Evolutionary conservation across 2,797 vertebrate species (phyloP).

Genomic region (Micromesistius poutassou): DNA sequence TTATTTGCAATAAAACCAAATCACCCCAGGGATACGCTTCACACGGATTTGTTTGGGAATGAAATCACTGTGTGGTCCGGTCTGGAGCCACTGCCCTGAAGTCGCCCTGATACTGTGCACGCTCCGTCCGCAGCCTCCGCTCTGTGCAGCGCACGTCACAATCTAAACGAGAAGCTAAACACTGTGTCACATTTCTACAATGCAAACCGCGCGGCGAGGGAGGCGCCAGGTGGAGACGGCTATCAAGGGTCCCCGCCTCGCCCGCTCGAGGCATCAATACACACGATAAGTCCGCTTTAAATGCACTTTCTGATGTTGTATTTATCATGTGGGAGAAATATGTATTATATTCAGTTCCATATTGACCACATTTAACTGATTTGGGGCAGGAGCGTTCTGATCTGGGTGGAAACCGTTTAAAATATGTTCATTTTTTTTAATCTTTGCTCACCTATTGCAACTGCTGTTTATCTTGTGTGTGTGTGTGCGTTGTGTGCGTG

Average conservation of each 20-base stretch:
- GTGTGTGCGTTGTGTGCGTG: slow-evolving; percentile 18
- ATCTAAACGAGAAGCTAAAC: slow-evolving; percentile 26
- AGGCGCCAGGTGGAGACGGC: slow-evolving; percentile 37
- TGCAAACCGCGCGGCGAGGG: slow-evolving; percentile 30
- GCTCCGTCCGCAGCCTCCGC: background rate
- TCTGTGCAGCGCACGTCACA: background rate
- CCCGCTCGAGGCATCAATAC: background rate
- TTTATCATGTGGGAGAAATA: background rate
- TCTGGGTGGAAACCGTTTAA: background rate
- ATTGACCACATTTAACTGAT: background rate
- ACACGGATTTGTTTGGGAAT: slow-evolving; percentile 23
- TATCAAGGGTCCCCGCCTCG: slow-evolving; percentile 21
- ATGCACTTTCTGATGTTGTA: slow-evolving; percentile 1
- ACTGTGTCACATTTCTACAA: slow-evolving; percentile 47
- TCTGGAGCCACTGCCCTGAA: slow-evolving; percentile 26
- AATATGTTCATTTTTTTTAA: background rate
- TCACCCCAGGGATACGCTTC: slow-evolving; percentile 32
- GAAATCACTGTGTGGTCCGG: slow-evolving; percentile 13
- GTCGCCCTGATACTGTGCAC: slow-evolving; percentile 28
- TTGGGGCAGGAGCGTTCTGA: background rate
- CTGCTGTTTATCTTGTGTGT: background rate
- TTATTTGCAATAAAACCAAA: slow-evolving; percentile 58
- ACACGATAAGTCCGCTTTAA: background rate
- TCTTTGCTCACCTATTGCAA: slow-evolving; percentile 1
- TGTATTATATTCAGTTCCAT: background rate